Conservation (phyloP, 2,113 vertebrate genomes). For the Mobula hypostoma region DNA sequence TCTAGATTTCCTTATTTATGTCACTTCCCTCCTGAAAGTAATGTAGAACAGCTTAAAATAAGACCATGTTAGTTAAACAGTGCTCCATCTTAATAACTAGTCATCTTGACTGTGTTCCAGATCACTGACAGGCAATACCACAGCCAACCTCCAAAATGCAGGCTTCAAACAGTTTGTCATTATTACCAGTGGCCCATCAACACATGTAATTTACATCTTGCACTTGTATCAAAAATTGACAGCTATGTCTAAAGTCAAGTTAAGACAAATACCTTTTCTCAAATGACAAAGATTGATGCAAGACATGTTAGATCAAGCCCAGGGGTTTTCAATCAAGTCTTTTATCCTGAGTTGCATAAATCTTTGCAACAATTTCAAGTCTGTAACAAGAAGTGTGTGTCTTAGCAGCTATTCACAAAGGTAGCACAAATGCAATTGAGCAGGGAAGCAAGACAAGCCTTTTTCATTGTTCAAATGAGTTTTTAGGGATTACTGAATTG, state of each 20-base stretch:
- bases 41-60: not conserved
- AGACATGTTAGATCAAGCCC: not conserved
- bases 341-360: not conserved
- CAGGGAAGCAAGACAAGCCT: not conserved
- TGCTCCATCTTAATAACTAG: not conserved
- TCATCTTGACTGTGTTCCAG: not conserved
- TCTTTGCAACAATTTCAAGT: not conserved
- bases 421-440: not conserved
- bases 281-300: not conserved
- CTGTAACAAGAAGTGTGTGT: not conserved
- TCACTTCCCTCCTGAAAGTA: not conserved
- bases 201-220: not conserved
- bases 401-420: slow-evolving; percentile 7
- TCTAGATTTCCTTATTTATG: not conserved
- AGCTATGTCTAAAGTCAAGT: not conserved
- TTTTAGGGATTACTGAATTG: not conserved
- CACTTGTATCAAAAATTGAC: not conserved
- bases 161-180: not conserved
- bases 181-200: not conserved
- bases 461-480: not conserved
- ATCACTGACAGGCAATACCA: not conserved
- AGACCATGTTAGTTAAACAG: not conserved
- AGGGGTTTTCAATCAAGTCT: not conserved
- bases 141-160: not conserved
- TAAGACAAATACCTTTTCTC: not conserved